These are phyloP conservation scores for Anniella stebbinsi DNA, from an alignment of 2,797 vertebrate species.

Conservation along the genomic window DNA sequence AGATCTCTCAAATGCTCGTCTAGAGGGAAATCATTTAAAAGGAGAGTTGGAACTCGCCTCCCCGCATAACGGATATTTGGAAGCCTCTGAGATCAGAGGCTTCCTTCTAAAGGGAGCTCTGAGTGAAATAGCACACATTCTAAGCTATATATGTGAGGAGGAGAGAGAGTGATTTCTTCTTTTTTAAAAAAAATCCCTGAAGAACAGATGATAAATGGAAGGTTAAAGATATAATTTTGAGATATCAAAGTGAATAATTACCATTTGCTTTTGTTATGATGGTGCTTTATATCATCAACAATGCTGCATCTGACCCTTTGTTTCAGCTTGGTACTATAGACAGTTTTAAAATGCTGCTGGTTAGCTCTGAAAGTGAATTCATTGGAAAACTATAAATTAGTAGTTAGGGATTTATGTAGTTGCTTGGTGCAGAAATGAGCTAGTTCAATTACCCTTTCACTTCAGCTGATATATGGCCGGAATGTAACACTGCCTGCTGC, in stretches of 20 bases:
- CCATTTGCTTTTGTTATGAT: slow-evolving; percentile 40
- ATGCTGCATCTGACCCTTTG: slow-evolving; percentile 10
- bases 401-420: slow-evolving; percentile 34
- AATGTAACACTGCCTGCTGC: slow-evolving; percentile 23
- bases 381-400: slow-evolving; percentile 38
- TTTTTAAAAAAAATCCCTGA: slow-evolving; percentile 17
- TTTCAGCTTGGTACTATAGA: slow-evolving; percentile 7
- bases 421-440: slow-evolving; percentile 25
- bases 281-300: slow-evolving; percentile 19
- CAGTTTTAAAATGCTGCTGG: slow-evolving; percentile 29
- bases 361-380: slow-evolving; percentile 22
- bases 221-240: slow-evolving; percentile 28
- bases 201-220: slow-evolving; percentile 18
- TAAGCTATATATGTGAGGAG: too few relatives aligned
- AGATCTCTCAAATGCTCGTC: too few relatives aligned
- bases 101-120: too few relatives aligned
- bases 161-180: neutral
- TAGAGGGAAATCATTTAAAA: too few relatives aligned
- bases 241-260: slow-evolving; percentile 36
- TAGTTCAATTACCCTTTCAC: slow-evolving; percentile 25
- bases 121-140: neutral
- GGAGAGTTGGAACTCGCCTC: too few relatives aligned
- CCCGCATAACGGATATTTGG: too few relatives aligned
- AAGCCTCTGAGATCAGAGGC: too few relatives aligned
- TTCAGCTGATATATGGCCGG: slow-evolving; percentile 20